Conservation (phyloP, 2,888 invertebrate genomes). For the Pterostichus madidus region DNA sequence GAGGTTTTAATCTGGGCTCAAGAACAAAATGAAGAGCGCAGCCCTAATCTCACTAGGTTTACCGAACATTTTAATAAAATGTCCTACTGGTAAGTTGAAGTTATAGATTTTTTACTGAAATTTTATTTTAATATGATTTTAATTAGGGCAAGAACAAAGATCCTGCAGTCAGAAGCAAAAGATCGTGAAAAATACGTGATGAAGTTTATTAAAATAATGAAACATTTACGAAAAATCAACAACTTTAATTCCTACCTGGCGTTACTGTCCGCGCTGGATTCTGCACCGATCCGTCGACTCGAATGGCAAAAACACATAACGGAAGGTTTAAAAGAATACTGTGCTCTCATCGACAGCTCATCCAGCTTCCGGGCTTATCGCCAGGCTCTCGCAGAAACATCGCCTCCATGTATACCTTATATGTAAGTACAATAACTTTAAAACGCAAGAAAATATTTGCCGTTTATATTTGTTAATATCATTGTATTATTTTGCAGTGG, state of each 20-base stretch:
- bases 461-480: conserved; percentile 22
- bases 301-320: conserved; percentile 96
- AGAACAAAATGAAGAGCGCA: conserved; percentile 97
- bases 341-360: conserved; percentile 97
- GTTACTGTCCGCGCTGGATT: conserved; percentile 96
- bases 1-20: conserved; percentile 98
- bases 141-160: conserved; percentile 90
- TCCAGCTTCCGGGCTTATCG: conserved; percentile 98
- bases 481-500: conserved; percentile 82
- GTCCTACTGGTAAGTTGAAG: conserved; percentile 96
- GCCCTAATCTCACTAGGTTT: conserved; percentile 97
- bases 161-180: conserved; percentile 95
- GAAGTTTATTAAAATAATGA: conserved; percentile 99
- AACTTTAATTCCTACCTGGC: conserved; percentile 99
- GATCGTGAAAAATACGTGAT: conserved; percentile 96
- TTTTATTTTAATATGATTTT: conserved; percentile 2
- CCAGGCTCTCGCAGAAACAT: conserved; percentile 94
- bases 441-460: conserved; percentile 32
- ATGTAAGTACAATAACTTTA: conserved; percentile 86
- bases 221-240: conserved; percentile 96
- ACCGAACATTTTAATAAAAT: conserved; percentile 99
- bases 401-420: conserved; percentile 99
- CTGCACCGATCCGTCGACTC: conserved; percentile 94
- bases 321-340: conserved; percentile 96
- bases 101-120: conserved; percentile 2